Evolutionary conservation across 1,140 invertebrate species (phyloP), one percentile per base, ranked within the genome.

Genomic region (Ridgeia piscesae): DNA sequence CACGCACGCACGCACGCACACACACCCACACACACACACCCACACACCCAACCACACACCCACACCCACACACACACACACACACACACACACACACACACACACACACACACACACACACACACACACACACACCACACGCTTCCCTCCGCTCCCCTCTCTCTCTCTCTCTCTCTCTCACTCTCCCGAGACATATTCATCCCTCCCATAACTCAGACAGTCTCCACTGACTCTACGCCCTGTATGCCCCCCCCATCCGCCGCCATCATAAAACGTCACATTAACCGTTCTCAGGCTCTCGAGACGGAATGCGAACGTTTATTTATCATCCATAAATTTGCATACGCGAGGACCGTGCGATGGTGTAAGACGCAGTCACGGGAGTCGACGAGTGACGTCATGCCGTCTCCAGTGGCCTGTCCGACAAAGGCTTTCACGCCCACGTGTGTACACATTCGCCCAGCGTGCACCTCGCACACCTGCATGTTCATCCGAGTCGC

Each of bases 301-400:
- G 58, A 77, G 8, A 77, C 58, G 58, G 58, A 77, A 77, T 77
- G 58, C 58, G 27, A 77, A 77, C 58, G 58, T 77, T 77, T 77
- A 77, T 77, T 77, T 77, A 77, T 77, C 58, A 77, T 77, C 58
- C 58, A 77, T 77, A 77, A 77, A 77, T 77, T 77, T 77, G 58
- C 58, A 77, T 77, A 77, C 58, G 58, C 27, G 58, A 77, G 27
- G 17, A 77, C 11, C 58, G 0, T 1, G 6, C 14, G 58, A 77
- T 77, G 14, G 58, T 77, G 58, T 77, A 77, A 77, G 58, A 77
- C 14, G 27, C 27, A n/a, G 11, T 31, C 0, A 31, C 58, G 27
- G 14, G 27, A 77, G 58, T 77, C 2, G 58, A 21, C 0, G 14
- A 77, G 17, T 77, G 58, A 77, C 58, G 58, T 77, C 58, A 77